phyloP scores from a whole-genome alignment of 2,888 invertebrate genomes.

The Psylliodes chrysocephalus region DNA sequence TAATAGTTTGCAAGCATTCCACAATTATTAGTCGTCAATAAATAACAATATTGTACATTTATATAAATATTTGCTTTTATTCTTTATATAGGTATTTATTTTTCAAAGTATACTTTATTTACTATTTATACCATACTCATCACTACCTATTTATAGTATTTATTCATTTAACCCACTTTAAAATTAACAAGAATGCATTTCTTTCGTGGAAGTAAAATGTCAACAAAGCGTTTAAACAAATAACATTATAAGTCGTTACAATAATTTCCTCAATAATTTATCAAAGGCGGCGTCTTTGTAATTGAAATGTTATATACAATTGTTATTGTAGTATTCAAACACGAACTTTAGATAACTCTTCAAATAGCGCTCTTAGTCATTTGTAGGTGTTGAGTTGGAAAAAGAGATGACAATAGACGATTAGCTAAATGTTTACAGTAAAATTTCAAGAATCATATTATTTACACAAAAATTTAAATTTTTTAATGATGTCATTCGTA shows the following conservation, averaged over 20 bases:
- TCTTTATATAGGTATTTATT: too few species aligned
- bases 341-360: conserved; percentile 19
- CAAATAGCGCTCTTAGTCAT: conserved; percentile 17
- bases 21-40: too few species aligned
- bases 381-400: conserved; percentile 1
- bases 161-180: not conserved
- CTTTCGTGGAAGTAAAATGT: conserved; percentile 17
- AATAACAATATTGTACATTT: too few species aligned
- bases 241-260: not conserved
- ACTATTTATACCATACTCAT: not conserved
- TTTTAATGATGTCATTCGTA: too few species aligned
- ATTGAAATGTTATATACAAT: conserved; percentile 17
- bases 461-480: too few species aligned
- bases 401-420: conserved; percentile 1
- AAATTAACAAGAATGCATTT: not conserved
- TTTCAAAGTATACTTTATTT: not conserved
- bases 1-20: too few species aligned
- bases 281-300: conserved; percentile 19
- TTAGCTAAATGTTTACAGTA: conserved; percentile 10
- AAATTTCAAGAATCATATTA: too few species aligned
- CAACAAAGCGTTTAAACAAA: conserved; percentile 9
- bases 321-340: conserved; percentile 3
- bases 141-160: not conserved
- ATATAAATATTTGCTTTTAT: too few species aligned
- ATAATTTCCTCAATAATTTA: conserved; percentile 18